Evolutionary conservation across 2,797 vertebrate genomes (phyloP), one percentile per base, ranked within the genome.

Genomic region (Sebastes kiyomatsui): DNA sequence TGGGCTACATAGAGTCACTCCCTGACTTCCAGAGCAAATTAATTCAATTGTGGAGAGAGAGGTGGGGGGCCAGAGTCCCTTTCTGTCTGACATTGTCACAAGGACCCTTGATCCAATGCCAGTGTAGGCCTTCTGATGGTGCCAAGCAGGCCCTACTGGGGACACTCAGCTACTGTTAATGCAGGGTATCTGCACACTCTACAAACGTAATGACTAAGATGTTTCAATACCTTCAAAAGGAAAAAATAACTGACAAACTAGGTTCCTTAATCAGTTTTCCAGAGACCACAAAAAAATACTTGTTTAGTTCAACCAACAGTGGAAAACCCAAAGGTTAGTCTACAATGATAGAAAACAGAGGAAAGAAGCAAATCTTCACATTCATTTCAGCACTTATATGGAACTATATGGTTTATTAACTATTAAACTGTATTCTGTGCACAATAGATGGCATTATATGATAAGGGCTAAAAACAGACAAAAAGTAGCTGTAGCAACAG

Each of bases 11-110:
- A 52, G 42, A 81, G 79, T 81, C 79, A 35, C 72, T 83, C 76
- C 20, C 84, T 70, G 69, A 38, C 58, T 85, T 66, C 30, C 23
- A 49, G 16, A 67, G 72, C 67, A 77, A 58, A 87, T 75, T n/a
- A 72, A 84, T 74, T 74, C 38, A 77, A 76, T 68, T 79, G 71
- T 82, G 62, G 73, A 62, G 56, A 46, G 35, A 8, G 16, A 18
- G 6, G n/a, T n/a, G 2, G 33, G 64, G 27, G 52, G 18, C 46
- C 30, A 56, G 69, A 73, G 56, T 83, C 85, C 58, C 82, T 90
- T 90, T 89, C 84, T 84, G 85, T 73, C 80, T 14, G 14, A 66
- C 62, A 66, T 68, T 81, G 86, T 92, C 86, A 89, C 88, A 86
- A 86, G 85, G 73, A 87, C 68, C 72, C 79, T 71, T 88, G 90